phyloP scores from a whole-genome alignment of 92 coral and sea anemone genomes.

The Epizoanthus illoricatus region DNA sequence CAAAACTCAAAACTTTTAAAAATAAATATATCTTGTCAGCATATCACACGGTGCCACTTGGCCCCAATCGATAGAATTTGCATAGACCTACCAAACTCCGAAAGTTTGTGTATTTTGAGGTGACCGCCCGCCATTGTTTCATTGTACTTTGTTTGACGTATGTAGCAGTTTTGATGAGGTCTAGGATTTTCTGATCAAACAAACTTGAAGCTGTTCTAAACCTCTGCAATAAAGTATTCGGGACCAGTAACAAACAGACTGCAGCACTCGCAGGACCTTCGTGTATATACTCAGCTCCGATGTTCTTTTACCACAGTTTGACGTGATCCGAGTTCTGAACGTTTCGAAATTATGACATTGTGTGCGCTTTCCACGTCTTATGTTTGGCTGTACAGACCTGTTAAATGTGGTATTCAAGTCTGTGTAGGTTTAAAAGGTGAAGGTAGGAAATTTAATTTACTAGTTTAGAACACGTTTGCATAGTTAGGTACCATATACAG shows the following conservation, averaged over 20 bases:
- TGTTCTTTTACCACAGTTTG: background rate
- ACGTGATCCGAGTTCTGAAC: background rate
- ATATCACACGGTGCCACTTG: slow-evolving; percentile 6
- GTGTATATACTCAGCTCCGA: background rate
- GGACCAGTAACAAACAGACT: slow-evolving; percentile 5
- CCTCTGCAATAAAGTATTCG: slow-evolving; percentile 16
- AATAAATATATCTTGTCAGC: background rate
- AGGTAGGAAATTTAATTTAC: background rate
- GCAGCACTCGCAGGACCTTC: background rate
- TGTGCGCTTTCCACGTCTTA: slow-evolving; percentile 17
- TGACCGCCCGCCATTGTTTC: slow-evolving; percentile 8
- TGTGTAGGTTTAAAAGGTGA: slow-evolving; percentile 4
- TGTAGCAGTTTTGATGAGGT: slow-evolving; percentile 6
- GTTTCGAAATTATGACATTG: slow-evolving; percentile 7
- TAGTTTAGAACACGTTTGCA: background rate
- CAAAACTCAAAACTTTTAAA: background rate
- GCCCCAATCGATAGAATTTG: slow-evolving; percentile 20
- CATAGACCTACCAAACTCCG: slow-evolving; percentile 18
- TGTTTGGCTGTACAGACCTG: slow-evolving; percentile 35
- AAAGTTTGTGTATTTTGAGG: slow-evolving; percentile 31
- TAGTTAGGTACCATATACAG: background rate
- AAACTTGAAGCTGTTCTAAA: slow-evolving; percentile 33
- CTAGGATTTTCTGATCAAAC: slow-evolving; percentile 33
- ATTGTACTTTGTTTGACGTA: slow-evolving; percentile 14
- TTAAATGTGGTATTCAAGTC: background rate